Percentiles rank a stretch among this genome's conserved stretches.
Conservation (phyloP, 2,888 invertebrate genomes). For the Dolichomitus sp. region DNA sequence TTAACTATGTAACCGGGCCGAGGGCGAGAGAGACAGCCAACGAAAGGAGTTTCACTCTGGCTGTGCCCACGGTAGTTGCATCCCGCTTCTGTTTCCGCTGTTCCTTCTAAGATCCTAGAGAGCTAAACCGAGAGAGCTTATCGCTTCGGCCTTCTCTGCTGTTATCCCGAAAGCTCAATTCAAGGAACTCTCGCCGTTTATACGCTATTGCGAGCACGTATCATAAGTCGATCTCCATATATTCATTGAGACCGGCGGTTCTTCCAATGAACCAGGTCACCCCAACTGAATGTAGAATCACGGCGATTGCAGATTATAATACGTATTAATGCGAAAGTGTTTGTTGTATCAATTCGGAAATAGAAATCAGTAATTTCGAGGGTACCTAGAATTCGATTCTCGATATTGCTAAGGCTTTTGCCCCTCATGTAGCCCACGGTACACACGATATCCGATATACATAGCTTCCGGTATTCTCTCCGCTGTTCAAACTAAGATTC, state of each 20-base stretch:
- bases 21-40: constrained; percentile 44
- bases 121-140: constrained; percentile 53
- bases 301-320: background rate
- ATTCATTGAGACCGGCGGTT: background rate
- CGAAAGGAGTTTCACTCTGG: constrained; percentile 47
- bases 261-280: background rate
- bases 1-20: constrained; percentile 60
- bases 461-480: constrained; percentile 26
- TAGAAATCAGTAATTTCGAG: constrained; percentile 28
- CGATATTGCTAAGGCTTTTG: constrained; percentile 14
- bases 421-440: background rate
- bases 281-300: background rate
- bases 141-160: constrained; percentile 40
- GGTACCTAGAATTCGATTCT: constrained; percentile 15
- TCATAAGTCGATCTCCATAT: constrained; percentile 35
- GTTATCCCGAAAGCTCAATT: constrained; percentile 41
- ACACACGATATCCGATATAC: constrained; percentile 11
- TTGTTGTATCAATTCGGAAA: constrained; percentile 25
- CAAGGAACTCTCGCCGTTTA: constrained; percentile 42
- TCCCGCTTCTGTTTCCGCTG: constrained; percentile 44
- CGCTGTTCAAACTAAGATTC: constrained; percentile 66
- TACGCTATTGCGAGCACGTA: constrained; percentile 33
- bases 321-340: constrained; percentile 8
- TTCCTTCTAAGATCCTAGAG: constrained; percentile 27
- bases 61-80: background rate